A percentile compares a stretch with the other conserved stretches of the same genome.
Conservation (phyloP, 2,797 vertebrate genomes). For the Lophius americanus region DNA sequence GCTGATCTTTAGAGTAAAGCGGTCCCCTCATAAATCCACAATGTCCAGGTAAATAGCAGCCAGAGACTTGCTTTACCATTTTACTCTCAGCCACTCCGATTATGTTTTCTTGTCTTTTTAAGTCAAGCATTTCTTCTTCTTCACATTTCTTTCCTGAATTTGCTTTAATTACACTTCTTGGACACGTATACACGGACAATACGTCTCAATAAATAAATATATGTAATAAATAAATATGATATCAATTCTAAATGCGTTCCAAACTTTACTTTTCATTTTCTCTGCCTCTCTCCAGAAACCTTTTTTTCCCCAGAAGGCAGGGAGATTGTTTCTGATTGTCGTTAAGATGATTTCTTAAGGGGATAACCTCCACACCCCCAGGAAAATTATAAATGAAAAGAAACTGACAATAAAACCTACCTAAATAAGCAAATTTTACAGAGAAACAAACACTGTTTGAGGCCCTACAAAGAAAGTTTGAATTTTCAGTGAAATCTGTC, state of each 20-base stretch:
- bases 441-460: too few species aligned
- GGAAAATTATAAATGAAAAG: neutral
- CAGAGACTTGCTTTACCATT: neutral
- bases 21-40: constrained; percentile 23
- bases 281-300: neutral
- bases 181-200: neutral
- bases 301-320: neutral
- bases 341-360: neutral
- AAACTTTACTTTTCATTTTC: neutral
- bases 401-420: too few species aligned
- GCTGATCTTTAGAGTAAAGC: constrained; percentile 12
- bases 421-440: too few species aligned
- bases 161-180: neutral
- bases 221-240: too few species aligned
- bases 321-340: neutral
- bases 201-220: too few species aligned
- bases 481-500: too few species aligned
- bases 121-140: neutral
- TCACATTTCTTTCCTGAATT: neutral
- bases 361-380: neutral
- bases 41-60: constrained; percentile 41
- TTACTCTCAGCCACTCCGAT: neutral
- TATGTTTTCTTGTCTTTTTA: neutral
- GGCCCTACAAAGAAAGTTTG: too few species aligned
- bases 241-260: neutral